phyloP scores from a whole-genome alignment of 1,140 invertebrate species.

The Pentalonia nigronervosa region DNA sequence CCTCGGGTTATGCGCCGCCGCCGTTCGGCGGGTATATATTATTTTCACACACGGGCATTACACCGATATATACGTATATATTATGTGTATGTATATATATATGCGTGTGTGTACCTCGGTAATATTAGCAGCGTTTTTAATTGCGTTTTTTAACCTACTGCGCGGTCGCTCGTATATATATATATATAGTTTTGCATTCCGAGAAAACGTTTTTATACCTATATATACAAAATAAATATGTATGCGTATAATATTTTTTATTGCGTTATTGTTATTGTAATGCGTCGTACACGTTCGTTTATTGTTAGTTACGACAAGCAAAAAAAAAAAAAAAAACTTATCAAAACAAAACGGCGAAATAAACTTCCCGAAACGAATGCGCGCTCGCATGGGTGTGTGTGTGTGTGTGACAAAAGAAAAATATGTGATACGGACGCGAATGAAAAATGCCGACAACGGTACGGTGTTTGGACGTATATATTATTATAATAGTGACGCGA shows the following conservation, averaged over 20 bases:
- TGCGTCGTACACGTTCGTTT: not conserved
- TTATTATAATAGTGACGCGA: not conserved
- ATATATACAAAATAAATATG: not conserved
- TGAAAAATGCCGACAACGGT: not conserved
- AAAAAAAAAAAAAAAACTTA: not conserved
- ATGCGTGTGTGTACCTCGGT: not conserved
- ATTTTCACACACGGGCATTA: not conserved
- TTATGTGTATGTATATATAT: not conserved
- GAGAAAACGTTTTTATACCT: not conserved
- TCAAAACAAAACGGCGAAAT: not conserved
- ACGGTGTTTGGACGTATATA: not conserved
- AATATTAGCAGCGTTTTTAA: conserved; percentile 29
- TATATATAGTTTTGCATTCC: not conserved
- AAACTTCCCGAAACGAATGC: conserved; percentile 1
- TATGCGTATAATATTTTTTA: not conserved
- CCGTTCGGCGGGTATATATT: not conserved
- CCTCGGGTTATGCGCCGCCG: not conserved
- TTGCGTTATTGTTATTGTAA: not conserved
- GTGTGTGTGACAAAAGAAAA: not conserved
- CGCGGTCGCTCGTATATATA: not conserved
- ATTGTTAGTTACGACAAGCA: not conserved
- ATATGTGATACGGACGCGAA: not conserved
- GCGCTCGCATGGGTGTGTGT: not conserved
- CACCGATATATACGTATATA: not conserved
- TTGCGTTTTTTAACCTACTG: conserved; percentile 26